phyloP scores from a whole-genome alignment of 2,113 vertebrate genomes.

The Sylvietta virens region DNA sequence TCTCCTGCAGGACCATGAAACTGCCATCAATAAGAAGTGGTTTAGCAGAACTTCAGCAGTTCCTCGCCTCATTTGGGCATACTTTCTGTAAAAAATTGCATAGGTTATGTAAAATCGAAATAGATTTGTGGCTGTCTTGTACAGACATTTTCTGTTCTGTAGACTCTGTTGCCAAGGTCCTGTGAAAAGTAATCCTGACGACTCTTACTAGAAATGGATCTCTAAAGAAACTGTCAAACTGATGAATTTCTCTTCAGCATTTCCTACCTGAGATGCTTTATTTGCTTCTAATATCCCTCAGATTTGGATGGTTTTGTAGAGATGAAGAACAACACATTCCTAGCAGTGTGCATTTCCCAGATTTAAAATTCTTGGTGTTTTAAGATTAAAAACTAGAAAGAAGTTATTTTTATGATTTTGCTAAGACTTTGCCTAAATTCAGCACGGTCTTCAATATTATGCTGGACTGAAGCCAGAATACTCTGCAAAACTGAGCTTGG shows the following conservation, averaged over 20 bases:
- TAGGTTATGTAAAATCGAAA: not conserved
- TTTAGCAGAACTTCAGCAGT: not conserved
- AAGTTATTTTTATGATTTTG: not conserved
- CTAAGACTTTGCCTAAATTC: not conserved
- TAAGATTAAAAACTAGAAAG: not conserved
- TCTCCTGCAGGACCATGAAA: not conserved
- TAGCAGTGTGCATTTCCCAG: not conserved
- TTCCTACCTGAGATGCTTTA: not conserved
- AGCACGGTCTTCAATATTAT: not conserved
- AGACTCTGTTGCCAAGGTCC: not conserved
- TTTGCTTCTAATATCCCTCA: not conserved
- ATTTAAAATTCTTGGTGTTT: not conserved
- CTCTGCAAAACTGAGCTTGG: not conserved
- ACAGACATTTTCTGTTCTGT: not conserved
- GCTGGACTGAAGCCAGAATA: not conserved
- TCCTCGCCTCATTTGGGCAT: not conserved
- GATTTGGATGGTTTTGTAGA: not conserved
- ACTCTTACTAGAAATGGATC: not conserved
- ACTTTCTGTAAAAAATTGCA: not conserved
- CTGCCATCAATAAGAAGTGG: not conserved
- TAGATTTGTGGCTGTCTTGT: not conserved
- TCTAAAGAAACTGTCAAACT: not conserved
- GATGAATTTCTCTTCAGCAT: not conserved
- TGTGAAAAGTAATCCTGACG: not conserved
- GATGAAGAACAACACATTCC: not conserved